Conservation (phyloP, 2,888 invertebrate genomes). For the Pterostichus niger region DNA sequence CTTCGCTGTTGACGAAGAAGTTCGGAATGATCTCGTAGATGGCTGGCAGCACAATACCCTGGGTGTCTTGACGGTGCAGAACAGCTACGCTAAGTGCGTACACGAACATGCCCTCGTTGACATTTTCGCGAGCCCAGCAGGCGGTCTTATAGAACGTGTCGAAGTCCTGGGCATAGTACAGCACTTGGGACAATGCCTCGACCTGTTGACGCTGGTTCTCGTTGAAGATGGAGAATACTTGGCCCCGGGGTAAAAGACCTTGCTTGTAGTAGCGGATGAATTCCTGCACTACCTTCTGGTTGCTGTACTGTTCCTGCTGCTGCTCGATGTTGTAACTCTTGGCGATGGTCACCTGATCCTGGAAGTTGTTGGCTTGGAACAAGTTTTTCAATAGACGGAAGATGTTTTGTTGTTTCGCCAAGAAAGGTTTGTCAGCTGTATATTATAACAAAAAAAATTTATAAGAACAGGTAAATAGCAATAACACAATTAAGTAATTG, state of each 20-base stretch:
- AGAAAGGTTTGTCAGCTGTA: slow-evolving; percentile 69
- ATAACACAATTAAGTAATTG: too few relatives aligned
- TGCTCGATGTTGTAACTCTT: slow-evolving; percentile 81
- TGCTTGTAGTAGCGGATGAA: slow-evolving; percentile 79
- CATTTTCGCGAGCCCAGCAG: slow-evolving; percentile 82
- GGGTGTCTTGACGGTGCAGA: slow-evolving; percentile 80
- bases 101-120: slow-evolving; percentile 82
- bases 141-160: slow-evolving; percentile 85
- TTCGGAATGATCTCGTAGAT: slow-evolving; percentile 84
- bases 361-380: slow-evolving; percentile 81
- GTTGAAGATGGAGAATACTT: slow-evolving; percentile 82
- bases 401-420: slow-evolving; percentile 76
- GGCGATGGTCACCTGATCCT: slow-evolving; percentile 80
- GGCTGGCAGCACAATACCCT: slow-evolving; percentile 81
- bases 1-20: slow-evolving; percentile 81
- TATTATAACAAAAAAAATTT: too few relatives aligned
- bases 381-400: slow-evolving; percentile 82
- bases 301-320: slow-evolving; percentile 79
- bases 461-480: too few relatives aligned
- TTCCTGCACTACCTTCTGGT: slow-evolving; percentile 79
- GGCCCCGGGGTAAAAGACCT: slow-evolving; percentile 80
- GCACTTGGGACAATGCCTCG: slow-evolving; percentile 82
- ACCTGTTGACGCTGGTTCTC: slow-evolving; percentile 82
- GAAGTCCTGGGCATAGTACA: slow-evolving; percentile 86
- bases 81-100: slow-evolving; percentile 82